Percentiles rank a stretch among this genome's conserved stretches.
phyloP scores from a whole-genome alignment of 1,140 invertebrate species.

The Uloborus diversus region DNA sequence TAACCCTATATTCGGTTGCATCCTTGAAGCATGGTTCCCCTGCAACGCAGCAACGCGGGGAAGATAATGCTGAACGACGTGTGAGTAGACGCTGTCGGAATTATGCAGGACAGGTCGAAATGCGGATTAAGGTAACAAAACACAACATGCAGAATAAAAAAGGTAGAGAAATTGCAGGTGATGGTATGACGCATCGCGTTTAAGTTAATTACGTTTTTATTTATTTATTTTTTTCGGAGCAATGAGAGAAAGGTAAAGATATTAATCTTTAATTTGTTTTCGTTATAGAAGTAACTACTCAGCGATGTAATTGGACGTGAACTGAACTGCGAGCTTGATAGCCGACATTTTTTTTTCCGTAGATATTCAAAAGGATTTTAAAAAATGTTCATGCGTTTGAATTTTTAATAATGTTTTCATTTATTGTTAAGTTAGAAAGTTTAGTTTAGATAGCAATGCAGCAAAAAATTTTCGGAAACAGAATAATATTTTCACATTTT shows the following conservation, averaged over 20 bases:
- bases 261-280: neutral
- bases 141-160: neutral
- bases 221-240: neutral
- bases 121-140: conserved; percentile 25
- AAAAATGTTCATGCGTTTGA: too few species aligned
- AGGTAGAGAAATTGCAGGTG: neutral
- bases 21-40: neutral
- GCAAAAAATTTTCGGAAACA: too few species aligned
- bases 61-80: conserved; percentile 32
- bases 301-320: too few species aligned
- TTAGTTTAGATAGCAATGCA: too few species aligned
- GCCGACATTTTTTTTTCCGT: too few species aligned
- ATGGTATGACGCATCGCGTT: neutral
- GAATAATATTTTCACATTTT: too few species aligned
- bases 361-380: too few species aligned
- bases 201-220: neutral
- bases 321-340: too few species aligned
- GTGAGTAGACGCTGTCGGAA: neutral
- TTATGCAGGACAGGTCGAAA: conserved; percentile 28
- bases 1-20: conserved; percentile 3
- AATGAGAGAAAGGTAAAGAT: neutral
- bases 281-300: neutral
- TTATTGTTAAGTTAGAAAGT: too few species aligned
- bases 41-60: neutral
- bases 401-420: too few species aligned